Evolutionary conservation across 1,140 invertebrate species (phyloP), one percentile per base, ranked within the genome.

Genomic region (Papilio helenus): DNA sequence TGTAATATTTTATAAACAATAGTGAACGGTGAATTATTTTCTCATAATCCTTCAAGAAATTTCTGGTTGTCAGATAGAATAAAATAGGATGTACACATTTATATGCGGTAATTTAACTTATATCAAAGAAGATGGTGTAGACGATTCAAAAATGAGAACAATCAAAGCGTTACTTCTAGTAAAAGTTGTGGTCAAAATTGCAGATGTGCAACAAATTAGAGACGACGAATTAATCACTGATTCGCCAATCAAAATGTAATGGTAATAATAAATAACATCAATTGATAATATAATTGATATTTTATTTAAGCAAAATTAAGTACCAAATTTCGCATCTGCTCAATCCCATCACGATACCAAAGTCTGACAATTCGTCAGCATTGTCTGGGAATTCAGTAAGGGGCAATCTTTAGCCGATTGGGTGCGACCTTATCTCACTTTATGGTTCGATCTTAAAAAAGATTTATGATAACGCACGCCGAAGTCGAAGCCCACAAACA

Each of bases 391-490:
- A 89, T 93, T 92, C 89, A 87, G 90, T 89, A 90, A 92, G 90
- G 89, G 89, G 92, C 90, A 91, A 93, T 92, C 91, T 88, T 92
- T 88, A 90, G 88, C 79, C 90, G 91, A 93, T 94, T 93, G 91
- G 91, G 90, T 90, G 90, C 89, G 88, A 90, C 92, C 92, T 94
- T 94, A 94, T 94, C 93, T 94, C 73, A 85, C 83, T 93, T 94
- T 94, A 94, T 93, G 92, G 90, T 89, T 83, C 87, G 89, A 93
- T 93, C 92, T 94, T 93, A 93, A 93, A 92, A 88, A 90, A 94
- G 93, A 94, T 94, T 94, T 94, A 94, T 93, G 92, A 94, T 94
- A 93, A 94, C 92, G 83, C 92, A 94, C 92, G 90, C 83, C 83
- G 88, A 87, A 90, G 86, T 86, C 87, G 88, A 85, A 87, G 82